A percentile compares a stretch with the other conserved stretches of the same genome.
Evolutionary conservation across 2,797 vertebrate species (phyloP).

Genomic region (Petrocephalus sullivani): DNA sequence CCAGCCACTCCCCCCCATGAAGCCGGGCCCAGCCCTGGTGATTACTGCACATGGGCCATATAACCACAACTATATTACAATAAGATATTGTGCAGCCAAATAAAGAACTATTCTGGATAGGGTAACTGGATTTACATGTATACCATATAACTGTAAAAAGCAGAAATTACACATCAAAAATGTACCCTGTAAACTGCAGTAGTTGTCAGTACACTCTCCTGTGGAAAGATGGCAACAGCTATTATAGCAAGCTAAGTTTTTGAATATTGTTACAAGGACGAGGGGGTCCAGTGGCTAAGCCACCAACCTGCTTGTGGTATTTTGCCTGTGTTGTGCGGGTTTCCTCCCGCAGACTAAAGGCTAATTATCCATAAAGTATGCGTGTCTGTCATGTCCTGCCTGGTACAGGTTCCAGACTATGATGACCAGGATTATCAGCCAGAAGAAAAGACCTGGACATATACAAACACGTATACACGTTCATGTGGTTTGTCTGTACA

Average conservation of each 20-base stretch:
- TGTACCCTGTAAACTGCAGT: background rate
- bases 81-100: background rate
- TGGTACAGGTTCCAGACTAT: background rate
- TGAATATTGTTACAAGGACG: background rate
- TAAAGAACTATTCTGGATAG: background rate
- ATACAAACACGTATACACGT: background rate
- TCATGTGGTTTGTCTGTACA: background rate
- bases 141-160: background rate
- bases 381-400: background rate
- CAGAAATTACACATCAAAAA: background rate
- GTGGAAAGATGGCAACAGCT: background rate
- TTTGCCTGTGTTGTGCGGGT: background rate
- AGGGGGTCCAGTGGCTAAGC: background rate
- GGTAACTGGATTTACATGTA: background rate
- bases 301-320: background rate
- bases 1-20: no score
- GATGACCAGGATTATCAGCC: background rate
- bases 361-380: background rate
- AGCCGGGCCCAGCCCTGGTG: background rate
- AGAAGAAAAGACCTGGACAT: background rate
- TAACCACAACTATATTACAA: background rate
- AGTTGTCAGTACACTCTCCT: background rate
- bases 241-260: background rate
- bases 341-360: background rate
- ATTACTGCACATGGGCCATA: background rate